Percentiles rank a stretch among this genome's conserved stretches.
Evolutionary conservation across 2,888 invertebrate species (phyloP).

Genomic region (Arenicola marina): DNA sequence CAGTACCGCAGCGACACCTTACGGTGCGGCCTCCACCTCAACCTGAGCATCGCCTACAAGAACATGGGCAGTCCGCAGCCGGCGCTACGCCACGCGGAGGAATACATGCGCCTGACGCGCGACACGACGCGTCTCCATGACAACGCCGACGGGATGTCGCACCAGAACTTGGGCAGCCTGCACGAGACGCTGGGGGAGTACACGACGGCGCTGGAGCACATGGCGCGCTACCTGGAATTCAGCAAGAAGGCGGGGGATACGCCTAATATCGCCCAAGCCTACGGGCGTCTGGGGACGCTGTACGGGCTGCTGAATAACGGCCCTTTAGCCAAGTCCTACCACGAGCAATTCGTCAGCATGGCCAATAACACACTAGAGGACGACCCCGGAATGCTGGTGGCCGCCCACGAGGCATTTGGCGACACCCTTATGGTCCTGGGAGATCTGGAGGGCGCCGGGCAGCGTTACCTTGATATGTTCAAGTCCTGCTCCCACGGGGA

Average conservation of each 20-base stretch:
- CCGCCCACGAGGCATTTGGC: slow-evolving; percentile 51
- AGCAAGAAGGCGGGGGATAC: slow-evolving; percentile 42
- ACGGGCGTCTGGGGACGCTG: slow-evolving; percentile 54
- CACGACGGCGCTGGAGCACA: slow-evolving; percentile 47
- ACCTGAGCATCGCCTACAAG: slow-evolving; percentile 57
- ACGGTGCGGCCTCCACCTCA: slow-evolving; percentile 52
- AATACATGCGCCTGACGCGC: slow-evolving; percentile 4
- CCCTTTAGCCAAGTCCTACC: slow-evolving; percentile 46
- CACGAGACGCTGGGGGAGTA: slow-evolving; percentile 51
- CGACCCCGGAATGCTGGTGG: slow-evolving; percentile 39
- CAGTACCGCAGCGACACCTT: slow-evolving; percentile 54
- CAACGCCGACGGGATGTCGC: slow-evolving; percentile 43
- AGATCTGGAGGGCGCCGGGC: slow-evolving; percentile 44
- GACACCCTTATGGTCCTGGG: slow-evolving; percentile 47
- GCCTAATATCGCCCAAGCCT: slow-evolving; percentile 48
- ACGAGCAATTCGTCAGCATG: slow-evolving; percentile 49
- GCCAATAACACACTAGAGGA: slow-evolving; percentile 35
- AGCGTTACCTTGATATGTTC: slow-evolving; percentile 24
- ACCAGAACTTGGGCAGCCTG: slow-evolving; percentile 52
- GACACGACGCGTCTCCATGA: background rate
- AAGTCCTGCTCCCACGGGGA: slow-evolving; percentile 13
- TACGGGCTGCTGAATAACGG: slow-evolving; percentile 49
- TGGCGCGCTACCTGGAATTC: slow-evolving; percentile 42
- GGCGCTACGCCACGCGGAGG: slow-evolving; percentile 47
- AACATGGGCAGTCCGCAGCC: slow-evolving; percentile 42